Evolutionary conservation across 2,888 invertebrate species (phyloP).

Genomic region (Leucophenga maculata): DNA sequence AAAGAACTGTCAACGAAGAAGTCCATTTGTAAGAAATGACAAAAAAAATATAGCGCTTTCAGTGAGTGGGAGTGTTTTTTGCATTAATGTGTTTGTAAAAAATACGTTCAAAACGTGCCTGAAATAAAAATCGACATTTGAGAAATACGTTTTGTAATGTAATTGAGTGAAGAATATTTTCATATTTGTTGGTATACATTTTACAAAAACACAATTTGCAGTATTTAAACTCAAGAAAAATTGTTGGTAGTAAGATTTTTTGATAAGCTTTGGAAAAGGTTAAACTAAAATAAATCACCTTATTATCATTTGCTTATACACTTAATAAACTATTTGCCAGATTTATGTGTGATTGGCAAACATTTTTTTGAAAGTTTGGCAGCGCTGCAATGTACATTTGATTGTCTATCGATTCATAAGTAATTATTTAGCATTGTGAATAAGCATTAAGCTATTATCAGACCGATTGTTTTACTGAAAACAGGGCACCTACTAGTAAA

Average conservation of each 20-base stretch:
- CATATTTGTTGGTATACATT: background rate
- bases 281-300: too few species aligned
- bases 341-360: too few species aligned
- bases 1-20: background rate
- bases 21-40: background rate
- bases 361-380: too few species aligned
- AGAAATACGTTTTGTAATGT: constrained; percentile 32
- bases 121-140: constrained; percentile 34
- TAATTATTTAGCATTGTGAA: too few species aligned
- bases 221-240: background rate
- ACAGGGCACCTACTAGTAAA: too few species aligned
- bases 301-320: too few species aligned
- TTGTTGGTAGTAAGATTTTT: background rate
- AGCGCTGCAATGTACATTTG: too few species aligned
- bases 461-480: too few species aligned
- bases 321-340: too few species aligned
- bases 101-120: constrained; percentile 37
- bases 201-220: background rate
- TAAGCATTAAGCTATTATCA: too few species aligned
- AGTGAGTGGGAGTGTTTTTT: constrained; percentile 8
- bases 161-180: background rate
- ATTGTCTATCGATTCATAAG: too few species aligned
- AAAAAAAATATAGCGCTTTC: constrained; percentile 31
- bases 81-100: constrained; percentile 30
- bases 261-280: too few species aligned